phyloP scores from a whole-genome alignment of 2,113 vertebrate species.

The Dendrocopos noguchii region DNA sequence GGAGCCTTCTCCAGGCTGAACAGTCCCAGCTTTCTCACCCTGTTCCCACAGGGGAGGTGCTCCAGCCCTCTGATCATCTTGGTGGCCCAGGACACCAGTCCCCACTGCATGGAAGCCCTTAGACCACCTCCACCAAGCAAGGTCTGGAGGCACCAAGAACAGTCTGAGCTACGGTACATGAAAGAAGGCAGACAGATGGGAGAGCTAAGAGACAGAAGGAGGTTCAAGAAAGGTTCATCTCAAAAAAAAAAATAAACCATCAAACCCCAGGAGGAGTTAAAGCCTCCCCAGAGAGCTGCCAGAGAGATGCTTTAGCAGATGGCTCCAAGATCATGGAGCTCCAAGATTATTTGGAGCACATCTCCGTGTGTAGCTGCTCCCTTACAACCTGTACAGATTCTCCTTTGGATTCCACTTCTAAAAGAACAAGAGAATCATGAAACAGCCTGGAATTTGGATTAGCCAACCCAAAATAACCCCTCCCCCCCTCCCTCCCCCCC shows the following conservation, averaged over 20 bases:
- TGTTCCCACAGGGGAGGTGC: no score
- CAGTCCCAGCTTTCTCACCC: no score
- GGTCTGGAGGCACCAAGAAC: not conserved
- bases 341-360: not conserved
- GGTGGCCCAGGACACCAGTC: not conserved
- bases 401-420: not conserved
- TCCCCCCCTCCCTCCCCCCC: no score
- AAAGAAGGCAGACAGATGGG: slow-evolving; percentile 1
- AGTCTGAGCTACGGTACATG: not conserved
- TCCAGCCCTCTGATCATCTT: no score
- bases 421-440: not conserved
- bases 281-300: not conserved
- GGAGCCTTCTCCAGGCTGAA: no score
- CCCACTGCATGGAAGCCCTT: not conserved
- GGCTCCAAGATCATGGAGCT: slow-evolving; percentile 17
- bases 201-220: not conserved
- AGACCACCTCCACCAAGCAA: not conserved
- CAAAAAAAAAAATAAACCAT: not conserved
- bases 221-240: slow-evolving; percentile 26
- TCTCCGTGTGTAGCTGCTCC: not conserved
- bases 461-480: not conserved
- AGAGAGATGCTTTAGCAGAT: slow-evolving; percentile 21
- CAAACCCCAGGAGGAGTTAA: slow-evolving; percentile 21
- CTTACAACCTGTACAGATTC: slow-evolving; percentile 23
- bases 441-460: slow-evolving; percentile 33